Conservation (phyloP, 1,140 invertebrate species). For the Mylabris phalerata region DNA sequence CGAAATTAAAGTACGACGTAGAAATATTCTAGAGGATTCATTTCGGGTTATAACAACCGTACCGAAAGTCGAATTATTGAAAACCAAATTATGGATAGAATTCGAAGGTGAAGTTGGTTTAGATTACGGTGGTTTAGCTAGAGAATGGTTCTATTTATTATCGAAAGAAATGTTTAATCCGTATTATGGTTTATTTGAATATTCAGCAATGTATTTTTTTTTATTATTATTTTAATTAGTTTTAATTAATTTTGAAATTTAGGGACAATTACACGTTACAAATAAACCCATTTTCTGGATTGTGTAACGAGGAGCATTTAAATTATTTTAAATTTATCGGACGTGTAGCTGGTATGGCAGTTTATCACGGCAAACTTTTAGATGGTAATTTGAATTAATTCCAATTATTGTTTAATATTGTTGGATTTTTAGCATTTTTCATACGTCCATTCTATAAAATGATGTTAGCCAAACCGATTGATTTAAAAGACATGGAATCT, state of each 20-base stretch:
- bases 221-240: constrained; percentile 1
- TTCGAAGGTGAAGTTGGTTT: constrained; percentile 96
- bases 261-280: constrained; percentile 98
- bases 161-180: constrained; percentile 99
- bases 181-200: constrained; percentile 98
- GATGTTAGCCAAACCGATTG: constrained; percentile 94
- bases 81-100: constrained; percentile 97
- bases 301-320: constrained; percentile 96
- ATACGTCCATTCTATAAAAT: constrained; percentile 99
- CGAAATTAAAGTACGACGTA: constrained; percentile 88
- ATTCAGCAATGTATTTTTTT: constrained; percentile 87
- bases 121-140: constrained; percentile 94
- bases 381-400: constrained; percentile 58
- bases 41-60: constrained; percentile 84
- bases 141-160: constrained; percentile 97
- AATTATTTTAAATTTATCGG: constrained; percentile 99
- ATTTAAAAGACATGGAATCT: constrained; percentile 95
- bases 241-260: constrained; percentile 26
- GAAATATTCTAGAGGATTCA: constrained; percentile 93
- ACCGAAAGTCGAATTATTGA: constrained; percentile 74
- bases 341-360: constrained; percentile 95
- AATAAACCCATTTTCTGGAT: constrained; percentile 95
- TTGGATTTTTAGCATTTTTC: constrained; percentile 77
- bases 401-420: neutral
- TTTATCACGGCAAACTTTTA: constrained; percentile 95